Evolutionary conservation across 2,888 invertebrate species (phyloP).

Genomic region (Cataglyphis cursor): DNA sequence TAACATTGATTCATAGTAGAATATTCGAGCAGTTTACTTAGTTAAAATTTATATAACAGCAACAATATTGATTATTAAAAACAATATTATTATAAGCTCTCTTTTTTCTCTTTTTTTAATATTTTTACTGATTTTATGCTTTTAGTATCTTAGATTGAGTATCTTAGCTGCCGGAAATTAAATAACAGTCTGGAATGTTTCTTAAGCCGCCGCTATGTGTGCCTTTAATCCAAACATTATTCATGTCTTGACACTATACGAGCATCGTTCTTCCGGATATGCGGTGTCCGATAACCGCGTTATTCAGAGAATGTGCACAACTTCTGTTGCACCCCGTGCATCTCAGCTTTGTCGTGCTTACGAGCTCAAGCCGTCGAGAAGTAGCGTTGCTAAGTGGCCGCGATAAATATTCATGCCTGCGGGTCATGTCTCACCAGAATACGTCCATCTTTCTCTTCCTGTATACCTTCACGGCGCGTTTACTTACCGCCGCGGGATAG

Average conservation of each 20-base stretch:
- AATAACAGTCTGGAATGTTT: not conserved
- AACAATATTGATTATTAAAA: not conserved
- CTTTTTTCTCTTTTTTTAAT: not conserved
- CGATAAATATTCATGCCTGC: slow-evolving; percentile 76
- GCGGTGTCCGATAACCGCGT: not conserved
- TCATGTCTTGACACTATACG: not conserved
- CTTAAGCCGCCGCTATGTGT: not conserved
- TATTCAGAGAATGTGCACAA: slow-evolving; percentile 18
- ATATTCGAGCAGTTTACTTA: not conserved
- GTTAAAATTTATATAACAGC: not conserved
- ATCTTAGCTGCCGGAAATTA: not conserved
- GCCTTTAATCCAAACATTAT: not conserved
- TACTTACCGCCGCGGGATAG: slow-evolving; percentile 62
- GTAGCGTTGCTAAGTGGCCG: slow-evolving; percentile 66
- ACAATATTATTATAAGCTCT: not conserved
- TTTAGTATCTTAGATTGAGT: not conserved
- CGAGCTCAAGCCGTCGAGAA: slow-evolving; percentile 62
- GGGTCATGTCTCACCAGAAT: slow-evolving; percentile 58
- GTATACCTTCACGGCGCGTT: slow-evolving; percentile 53
- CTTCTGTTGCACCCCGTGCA: slow-evolving; percentile 45
- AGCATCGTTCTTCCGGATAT: slow-evolving; percentile 7
- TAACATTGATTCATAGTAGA: not conserved
- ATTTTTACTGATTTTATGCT: not conserved
- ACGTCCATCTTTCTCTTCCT: slow-evolving; percentile 64
- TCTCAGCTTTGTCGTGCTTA: slow-evolving; percentile 49